A percentile compares a stretch with the other conserved stretches of the same genome.
Evolutionary conservation across 2,113 vertebrate genomes (phyloP).

Genomic region (Strix uralensis): DNA sequence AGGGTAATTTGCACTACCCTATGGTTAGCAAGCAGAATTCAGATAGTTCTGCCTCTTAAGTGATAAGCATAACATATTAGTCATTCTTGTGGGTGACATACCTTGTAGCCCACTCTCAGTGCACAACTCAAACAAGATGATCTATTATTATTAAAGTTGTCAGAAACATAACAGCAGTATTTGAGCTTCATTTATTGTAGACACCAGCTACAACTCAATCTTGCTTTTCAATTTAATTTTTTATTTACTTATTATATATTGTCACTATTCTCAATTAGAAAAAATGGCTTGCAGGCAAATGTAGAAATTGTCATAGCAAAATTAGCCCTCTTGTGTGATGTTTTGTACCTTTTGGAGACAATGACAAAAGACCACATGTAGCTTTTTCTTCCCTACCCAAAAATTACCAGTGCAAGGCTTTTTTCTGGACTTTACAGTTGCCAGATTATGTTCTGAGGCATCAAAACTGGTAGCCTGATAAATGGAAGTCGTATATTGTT

Average conservation of each 20-base stretch:
- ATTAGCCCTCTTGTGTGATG: neutral
- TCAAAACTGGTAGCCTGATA: neutral
- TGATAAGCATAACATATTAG: conserved; percentile 63
- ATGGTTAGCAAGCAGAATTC: conserved; percentile 73
- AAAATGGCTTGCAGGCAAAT: neutral
- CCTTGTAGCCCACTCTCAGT: conserved; percentile 62
- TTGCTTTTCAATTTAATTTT: conserved; percentile 32
- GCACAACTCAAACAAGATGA: conserved; percentile 56
- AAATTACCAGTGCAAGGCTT: neutral
- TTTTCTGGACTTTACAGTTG: neutral
- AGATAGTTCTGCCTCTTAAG: conserved; percentile 70
- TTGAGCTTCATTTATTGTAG: neutral
- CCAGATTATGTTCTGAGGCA: neutral
- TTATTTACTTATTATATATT: conserved; percentile 42
- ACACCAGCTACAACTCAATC: conserved; percentile 4
- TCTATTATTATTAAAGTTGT: conserved; percentile 45
- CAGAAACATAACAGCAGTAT: conserved; percentile 22
- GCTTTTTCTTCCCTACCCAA: neutral
- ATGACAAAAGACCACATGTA: neutral
- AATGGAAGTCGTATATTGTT: neutral
- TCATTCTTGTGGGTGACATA: conserved; percentile 61
- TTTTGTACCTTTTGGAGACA: neutral
- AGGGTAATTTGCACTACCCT: conserved; percentile 67
- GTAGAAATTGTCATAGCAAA: neutral
- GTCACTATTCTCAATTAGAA: conserved; percentile 33